A percentile compares a stretch with the other conserved stretches of the same genome.
Evolutionary conservation across 1,140 invertebrate genomes (phyloP).

Genomic region (Sycobia sp.): DNA sequence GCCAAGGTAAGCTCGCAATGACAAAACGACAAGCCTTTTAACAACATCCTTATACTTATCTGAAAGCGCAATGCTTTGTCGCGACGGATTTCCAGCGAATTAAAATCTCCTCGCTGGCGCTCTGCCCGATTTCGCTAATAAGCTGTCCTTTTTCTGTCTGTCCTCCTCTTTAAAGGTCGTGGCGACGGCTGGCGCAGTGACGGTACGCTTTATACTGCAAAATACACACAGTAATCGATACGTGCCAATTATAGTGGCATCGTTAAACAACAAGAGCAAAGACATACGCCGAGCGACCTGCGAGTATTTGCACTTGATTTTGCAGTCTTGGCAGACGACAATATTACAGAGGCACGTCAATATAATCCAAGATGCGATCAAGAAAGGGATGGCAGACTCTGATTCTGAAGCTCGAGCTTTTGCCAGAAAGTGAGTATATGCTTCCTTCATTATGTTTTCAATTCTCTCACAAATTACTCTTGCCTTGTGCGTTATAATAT

Average conservation of each 20-base stretch:
- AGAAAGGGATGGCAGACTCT: constrained; percentile 89
- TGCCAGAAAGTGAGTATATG: constrained; percentile 69
- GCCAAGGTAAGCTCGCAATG: constrained; percentile 75
- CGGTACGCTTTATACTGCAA: constrained; percentile 87
- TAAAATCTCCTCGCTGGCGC: not conserved
- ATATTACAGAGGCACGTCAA: constrained; percentile 82
- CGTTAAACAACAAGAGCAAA: constrained; percentile 86
- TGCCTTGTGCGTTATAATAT: too few species aligned
- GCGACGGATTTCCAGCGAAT: too few species aligned
- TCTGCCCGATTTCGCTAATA: not conserved
- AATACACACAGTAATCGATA: constrained; percentile 84
- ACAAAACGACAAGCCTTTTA: not conserved
- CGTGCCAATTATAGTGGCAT: constrained; percentile 84
- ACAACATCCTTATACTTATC: not conserved
- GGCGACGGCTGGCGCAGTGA: constrained; percentile 85
- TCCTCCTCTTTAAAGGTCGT: constrained; percentile 71
- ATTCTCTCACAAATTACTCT: too few species aligned
- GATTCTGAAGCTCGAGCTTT: constrained; percentile 83
- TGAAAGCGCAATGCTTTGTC: too few species aligned
- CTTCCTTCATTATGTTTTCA: too few species aligned
- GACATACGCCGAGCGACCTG: constrained; percentile 83
- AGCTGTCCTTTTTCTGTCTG: constrained; percentile 1
- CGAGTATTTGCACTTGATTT: constrained; percentile 83
- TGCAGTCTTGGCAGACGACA: constrained; percentile 84
- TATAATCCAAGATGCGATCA: constrained; percentile 82